Base-by-base conservation (phyloP, 2,888 invertebrate genomes). In the Dryobota labecula region DNA sequence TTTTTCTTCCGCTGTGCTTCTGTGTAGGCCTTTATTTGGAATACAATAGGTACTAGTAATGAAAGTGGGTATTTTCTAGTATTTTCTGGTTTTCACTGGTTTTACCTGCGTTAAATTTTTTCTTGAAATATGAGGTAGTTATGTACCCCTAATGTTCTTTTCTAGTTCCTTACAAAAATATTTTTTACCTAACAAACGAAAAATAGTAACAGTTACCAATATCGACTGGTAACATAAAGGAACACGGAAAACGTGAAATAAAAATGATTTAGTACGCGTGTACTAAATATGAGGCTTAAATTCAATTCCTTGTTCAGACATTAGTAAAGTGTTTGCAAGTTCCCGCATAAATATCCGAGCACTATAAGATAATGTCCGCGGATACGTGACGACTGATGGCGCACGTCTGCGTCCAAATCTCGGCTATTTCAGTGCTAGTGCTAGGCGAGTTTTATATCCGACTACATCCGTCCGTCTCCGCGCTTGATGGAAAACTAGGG, bases 381-480 rank as follows among this genome's bases (percentile, higher is more conserved):
- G 63, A 60, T 45, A 38, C 45, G 41, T 57, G 77, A 64, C 47
- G 49, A 27, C 11, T 65, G 76, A 54, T 15, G 47, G 70, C 58
- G 76, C 47, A 8, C 73, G 76, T 56, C 58, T 45, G 49, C 64
- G 51, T 53, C 47, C 45, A 53, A 71, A 81, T 47, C 71, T n/a
- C 30, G 20, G 66, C 57, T 82, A 82, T 80, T 82, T 80, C 27
- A 56, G 67, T 54, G 9, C 47, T 47, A 30, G 47, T 47, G 18
- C 60, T 56, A 65, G 58, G 67, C 60, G 72, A 78, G 61, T 73
- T 84, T 82, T 85, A 86, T 86, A 82, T 86, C 86, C 84, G 84
- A 79, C 63, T 64, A 80, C 80, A 84, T 84, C 82, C 79, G 79
- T 57, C 73, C 84, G 75, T 75, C 75, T 73, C 51, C 63, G 63